A percentile compares a stretch with the other conserved stretches of the same genome.
Conservation (phyloP, 2,888 invertebrate species). For the Hirtodrosophila trivittata region DNA sequence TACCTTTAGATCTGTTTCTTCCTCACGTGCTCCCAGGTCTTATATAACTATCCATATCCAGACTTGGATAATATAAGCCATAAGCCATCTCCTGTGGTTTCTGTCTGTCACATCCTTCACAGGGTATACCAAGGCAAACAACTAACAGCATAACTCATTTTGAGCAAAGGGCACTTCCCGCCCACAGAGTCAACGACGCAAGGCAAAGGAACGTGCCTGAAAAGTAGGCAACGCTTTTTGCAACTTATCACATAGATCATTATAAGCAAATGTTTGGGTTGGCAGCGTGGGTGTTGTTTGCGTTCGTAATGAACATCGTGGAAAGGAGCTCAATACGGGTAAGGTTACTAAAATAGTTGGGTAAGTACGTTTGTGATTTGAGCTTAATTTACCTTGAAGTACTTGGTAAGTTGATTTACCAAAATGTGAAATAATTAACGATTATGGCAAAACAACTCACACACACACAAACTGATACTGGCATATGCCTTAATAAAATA, state of each 20-base stretch:
- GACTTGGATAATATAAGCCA: no score
- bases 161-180: conserved; percentile 29
- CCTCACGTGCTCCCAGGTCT: no score
- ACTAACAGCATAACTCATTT: conserved; percentile 61
- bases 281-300: conserved; percentile 40
- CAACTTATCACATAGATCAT: conserved; percentile 68
- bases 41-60: no score
- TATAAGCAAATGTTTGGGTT: conserved; percentile 64
- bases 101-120: neutral
- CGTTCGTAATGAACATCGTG: conserved; percentile 31
- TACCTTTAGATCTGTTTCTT: no score
- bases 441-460: neutral
- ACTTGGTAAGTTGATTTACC: conserved; percentile 4
- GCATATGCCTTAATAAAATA: no score
- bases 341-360: conserved; percentile 10
- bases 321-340: neutral
- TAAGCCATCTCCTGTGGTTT: no score
- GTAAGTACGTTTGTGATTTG: conserved; percentile 1
- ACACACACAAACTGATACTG: neutral
- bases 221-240: conserved; percentile 51
- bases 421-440: neutral
- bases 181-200: conserved; percentile 5
- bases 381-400: conserved; percentile 1
- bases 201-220: conserved; percentile 7
- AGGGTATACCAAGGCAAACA: conserved; percentile 31